Conservation (phyloP, 2,888 invertebrate genomes). For the Melinopterus prodromus region DNA sequence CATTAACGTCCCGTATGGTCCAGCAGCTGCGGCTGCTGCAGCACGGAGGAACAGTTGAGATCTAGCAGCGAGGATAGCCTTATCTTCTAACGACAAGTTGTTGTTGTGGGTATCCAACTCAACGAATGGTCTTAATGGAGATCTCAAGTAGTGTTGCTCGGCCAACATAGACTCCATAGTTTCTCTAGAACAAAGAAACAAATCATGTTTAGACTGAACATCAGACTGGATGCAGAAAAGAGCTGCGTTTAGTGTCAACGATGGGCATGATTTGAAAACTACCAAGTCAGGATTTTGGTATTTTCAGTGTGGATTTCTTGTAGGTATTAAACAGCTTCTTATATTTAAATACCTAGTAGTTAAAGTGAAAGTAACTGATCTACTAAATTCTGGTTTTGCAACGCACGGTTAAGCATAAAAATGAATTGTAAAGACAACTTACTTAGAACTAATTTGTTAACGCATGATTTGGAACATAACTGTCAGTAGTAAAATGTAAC, state of each 20-base stretch:
- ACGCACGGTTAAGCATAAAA: not conserved
- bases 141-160: conserved; percentile 83
- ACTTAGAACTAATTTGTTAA: not conserved
- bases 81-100: conserved; percentile 79
- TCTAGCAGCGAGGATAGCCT: conserved; percentile 78
- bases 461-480: not conserved
- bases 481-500: not conserved
- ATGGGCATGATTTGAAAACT: no score
- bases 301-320: no score
- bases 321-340: no score
- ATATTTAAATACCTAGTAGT: not conserved
- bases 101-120: conserved; percentile 76
- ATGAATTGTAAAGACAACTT: not conserved
- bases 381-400: not conserved
- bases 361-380: not conserved
- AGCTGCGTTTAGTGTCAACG: no score
- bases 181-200: conserved; percentile 69
- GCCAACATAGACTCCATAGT: conserved; percentile 90
- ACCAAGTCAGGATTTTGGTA: no score
- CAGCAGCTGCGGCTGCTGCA: conserved; percentile 69
- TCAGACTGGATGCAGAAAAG: no score
- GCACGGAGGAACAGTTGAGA: conserved; percentile 79
- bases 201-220: not conserved
- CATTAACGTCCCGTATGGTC: conserved; percentile 66
- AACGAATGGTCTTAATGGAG: conserved; percentile 78